phyloP scores from a whole-genome alignment of 2,797 vertebrate species.

The Ctenochaetus hawaiiensis region DNA sequence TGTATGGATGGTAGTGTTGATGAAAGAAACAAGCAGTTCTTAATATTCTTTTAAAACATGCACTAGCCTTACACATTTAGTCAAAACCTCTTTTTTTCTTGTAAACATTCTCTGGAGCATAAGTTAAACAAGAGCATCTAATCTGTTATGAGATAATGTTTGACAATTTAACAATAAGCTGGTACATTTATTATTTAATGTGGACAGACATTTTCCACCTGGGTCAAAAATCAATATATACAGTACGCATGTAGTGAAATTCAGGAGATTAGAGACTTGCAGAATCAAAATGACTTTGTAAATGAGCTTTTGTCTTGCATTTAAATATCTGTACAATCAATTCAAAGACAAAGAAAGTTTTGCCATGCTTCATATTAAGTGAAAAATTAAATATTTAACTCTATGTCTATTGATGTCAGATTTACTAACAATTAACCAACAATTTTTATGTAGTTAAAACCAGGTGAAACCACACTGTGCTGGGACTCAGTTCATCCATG shows the following conservation, averaged over 20 bases:
- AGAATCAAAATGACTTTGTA: background rate
- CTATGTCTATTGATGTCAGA: background rate
- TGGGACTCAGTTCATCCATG: conserved; percentile 4
- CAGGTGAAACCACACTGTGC: background rate
- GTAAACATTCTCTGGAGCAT: conserved; percentile 45
- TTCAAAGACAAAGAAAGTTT: background rate
- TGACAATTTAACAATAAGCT: conserved; percentile 23
- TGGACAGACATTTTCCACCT: conserved; percentile 27
- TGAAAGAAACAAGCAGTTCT: background rate
- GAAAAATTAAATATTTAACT: background rate
- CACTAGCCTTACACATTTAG: conserved; percentile 15
- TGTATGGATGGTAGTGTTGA: background rate
- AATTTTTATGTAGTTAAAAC: background rate
- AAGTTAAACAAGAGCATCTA: conserved; percentile 43
- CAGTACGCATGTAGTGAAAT: conserved; percentile 22
- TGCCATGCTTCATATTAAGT: background rate
- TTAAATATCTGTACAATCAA: conserved; percentile 11
- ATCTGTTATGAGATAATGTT: conserved; percentile 20
- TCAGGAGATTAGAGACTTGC: conserved; percentile 17
- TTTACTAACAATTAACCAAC: background rate
- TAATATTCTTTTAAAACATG: conserved; percentile 22
- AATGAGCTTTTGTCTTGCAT: background rate
- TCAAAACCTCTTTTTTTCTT: conserved; percentile 13
- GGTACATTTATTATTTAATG: conserved; percentile 40
- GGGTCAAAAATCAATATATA: conserved; percentile 44